phyloP scores from a whole-genome alignment of 2,888 invertebrate species.

The Parascotia fuliginaria region DNA sequence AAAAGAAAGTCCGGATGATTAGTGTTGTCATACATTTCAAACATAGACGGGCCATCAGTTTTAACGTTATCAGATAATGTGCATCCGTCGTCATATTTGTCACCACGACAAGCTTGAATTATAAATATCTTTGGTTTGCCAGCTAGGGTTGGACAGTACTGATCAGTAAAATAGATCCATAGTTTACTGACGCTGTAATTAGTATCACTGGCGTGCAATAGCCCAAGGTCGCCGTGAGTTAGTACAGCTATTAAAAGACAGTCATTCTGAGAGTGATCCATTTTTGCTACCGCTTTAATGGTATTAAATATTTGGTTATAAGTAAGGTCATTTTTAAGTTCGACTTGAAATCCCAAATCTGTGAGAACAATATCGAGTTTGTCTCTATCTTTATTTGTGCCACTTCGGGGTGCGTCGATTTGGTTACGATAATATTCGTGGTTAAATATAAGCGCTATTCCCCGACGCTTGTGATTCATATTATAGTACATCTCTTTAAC shows the following conservation, averaged over 20 bases:
- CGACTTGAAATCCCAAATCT: slow-evolving; percentile 89
- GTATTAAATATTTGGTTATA: slow-evolving; percentile 88
- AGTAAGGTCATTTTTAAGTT: slow-evolving; percentile 89
- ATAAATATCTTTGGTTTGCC: slow-evolving; percentile 93
- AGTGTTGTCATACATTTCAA: slow-evolving; percentile 92
- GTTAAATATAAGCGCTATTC: slow-evolving; percentile 95
- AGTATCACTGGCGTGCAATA: slow-evolving; percentile 94
- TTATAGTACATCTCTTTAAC: slow-evolving; percentile 87
- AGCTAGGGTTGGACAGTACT: slow-evolving; percentile 92
- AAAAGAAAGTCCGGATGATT: slow-evolving; percentile 97
- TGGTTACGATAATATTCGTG: slow-evolving; percentile 91
- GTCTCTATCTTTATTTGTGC: slow-evolving; percentile 94
- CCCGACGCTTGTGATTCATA: slow-evolving; percentile 93
- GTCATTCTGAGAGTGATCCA: slow-evolving; percentile 93
- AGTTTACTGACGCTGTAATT: slow-evolving; percentile 92
- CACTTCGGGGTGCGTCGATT: slow-evolving; percentile 83
- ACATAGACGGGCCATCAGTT: slow-evolving; percentile 52
- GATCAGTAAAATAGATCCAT: slow-evolving; percentile 92
- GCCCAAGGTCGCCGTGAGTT: slow-evolving; percentile 95
- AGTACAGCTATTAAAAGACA: slow-evolving; percentile 94
- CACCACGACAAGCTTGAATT: slow-evolving; percentile 97
- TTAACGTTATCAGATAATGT: slow-evolving; percentile 68
- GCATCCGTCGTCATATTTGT: slow-evolving; percentile 92
- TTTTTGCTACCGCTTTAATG: slow-evolving; percentile 88
- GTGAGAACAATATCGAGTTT: slow-evolving; percentile 88